phyloP scores from a whole-genome alignment of 2,113 vertebrate species.

The Coryphaenoides rupestris region DNA sequence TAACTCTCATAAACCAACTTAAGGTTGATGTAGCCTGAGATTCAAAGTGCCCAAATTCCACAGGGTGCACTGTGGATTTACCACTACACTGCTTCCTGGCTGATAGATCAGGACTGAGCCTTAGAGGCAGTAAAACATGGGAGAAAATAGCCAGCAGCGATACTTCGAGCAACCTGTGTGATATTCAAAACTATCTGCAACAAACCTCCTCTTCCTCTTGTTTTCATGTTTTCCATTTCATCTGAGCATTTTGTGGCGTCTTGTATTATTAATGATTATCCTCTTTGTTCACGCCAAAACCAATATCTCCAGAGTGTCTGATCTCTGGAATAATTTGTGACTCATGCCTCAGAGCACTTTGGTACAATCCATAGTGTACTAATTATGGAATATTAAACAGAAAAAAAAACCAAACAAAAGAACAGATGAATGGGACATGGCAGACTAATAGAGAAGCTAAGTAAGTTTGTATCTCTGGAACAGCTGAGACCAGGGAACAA shows the following conservation, averaged over 20 bases:
- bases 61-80: too few species aligned
- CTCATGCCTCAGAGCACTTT: constrained; percentile 49
- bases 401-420: constrained; percentile 23
- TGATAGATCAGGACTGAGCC: too few species aligned
- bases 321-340: constrained; percentile 48
- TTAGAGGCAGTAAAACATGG: too few species aligned
- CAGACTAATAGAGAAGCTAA: constrained; percentile 26
- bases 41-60: too few species aligned
- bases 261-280: constrained; percentile 55
- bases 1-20: too few species aligned
- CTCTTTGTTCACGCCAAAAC: constrained; percentile 49
- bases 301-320: constrained; percentile 41
- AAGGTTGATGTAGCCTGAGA: too few species aligned
- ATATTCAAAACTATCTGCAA: too few species aligned
- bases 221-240: constrained; percentile 14
- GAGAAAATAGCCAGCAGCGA: too few species aligned
- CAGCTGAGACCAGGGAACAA: neutral
- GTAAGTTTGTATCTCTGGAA: neutral
- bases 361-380: constrained; percentile 45
- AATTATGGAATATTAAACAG: constrained; percentile 49
- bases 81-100: too few species aligned
- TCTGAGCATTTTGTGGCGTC: constrained; percentile 27
- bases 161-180: too few species aligned
- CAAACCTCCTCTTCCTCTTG: too few species aligned
- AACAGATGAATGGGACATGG: constrained; percentile 28